These are phyloP conservation scores for Melitaea athalia DNA, from an alignment of 2,888 invertebrate genomes.

Conservation along the genomic window DNA sequence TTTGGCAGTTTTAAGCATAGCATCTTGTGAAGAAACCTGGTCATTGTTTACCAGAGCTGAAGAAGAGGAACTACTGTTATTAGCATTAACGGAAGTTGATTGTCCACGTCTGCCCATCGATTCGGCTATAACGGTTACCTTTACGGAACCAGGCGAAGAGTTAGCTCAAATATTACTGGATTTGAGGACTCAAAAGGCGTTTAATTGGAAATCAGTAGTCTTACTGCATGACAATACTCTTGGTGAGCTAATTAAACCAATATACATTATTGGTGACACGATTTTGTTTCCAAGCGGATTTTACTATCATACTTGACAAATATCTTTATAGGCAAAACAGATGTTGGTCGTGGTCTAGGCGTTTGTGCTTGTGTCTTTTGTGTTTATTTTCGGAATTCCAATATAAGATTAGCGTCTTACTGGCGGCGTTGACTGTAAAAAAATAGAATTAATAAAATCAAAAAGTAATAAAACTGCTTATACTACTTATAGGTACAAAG, in stretches of 20 bases:
- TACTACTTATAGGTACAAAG: too few species aligned
- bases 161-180: constrained; percentile 90
- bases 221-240: constrained; percentile 88
- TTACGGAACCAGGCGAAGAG: constrained; percentile 86
- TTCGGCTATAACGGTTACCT: constrained; percentile 87
- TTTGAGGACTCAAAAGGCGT: constrained; percentile 84
- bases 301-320: too few species aligned
- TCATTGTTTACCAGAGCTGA: constrained; percentile 84
- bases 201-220: constrained; percentile 88
- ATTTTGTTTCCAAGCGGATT: too few species aligned
- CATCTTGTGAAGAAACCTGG: constrained; percentile 90
- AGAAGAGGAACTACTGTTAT: constrained; percentile 85
- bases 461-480: too few species aligned
- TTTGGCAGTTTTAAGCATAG: constrained; percentile 87
- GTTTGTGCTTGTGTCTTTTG: too few species aligned
- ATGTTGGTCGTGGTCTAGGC: too few species aligned
- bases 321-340: too few species aligned
- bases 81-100: constrained; percentile 90
- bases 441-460: too few species aligned
- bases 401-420: too few species aligned
- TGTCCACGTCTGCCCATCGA: constrained; percentile 88
- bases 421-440: too few species aligned
- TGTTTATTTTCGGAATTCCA: too few species aligned
- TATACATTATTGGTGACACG: too few species aligned
- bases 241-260: constrained; percentile 72